Base-by-base conservation (phyloP, 1,140 invertebrate genomes). In the Drosophila truncata region DNA sequence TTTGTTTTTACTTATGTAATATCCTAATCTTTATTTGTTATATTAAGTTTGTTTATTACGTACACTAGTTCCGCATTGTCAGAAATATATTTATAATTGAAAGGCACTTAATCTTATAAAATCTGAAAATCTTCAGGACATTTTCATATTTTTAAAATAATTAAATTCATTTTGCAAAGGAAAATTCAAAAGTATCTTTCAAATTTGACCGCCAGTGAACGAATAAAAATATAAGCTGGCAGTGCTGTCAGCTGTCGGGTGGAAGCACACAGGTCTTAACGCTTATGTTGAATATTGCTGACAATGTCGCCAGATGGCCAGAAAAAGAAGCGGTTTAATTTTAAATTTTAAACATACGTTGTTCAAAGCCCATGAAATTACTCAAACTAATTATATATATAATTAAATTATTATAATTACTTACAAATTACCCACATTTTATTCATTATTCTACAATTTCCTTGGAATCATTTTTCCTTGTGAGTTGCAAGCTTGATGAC, bases 271-370 rank as follows among this genome's bases (percentile, higher is more conserved):
- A 64, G 5, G 14, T 14, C n/a, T 13, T 37, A 62, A 39, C 49
- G n/a, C 61, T 0, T 39, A 39, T 39, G 10, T 63, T 4, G 13
- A 41, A 41, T 39, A 10, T 31, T n/a, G 4, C 10, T 8, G 31
- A 5, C 14, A 14, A 11, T 14, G 37, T 62, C 3, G 37, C 62
- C 62, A 65, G 62, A 65, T 18, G 4, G 20, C 2, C 14, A 0
- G 9, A 35, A 14, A 60, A 4, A n/a, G 11, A 64, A 41, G 16
- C 54, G 54, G 10, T 39, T 63, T 8, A 18, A 29, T 64, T 64
- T 61, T 13, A 64, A 61, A 64, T 64, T 41, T 60, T 8, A 0
- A 9, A 2, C 2, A 14, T 11, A 39, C n/a, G 13, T 9, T 20
- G 11, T 5, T 55, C 18, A 35, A 1, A n/a, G n/a, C n/a, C n/a